Conservation (phyloP, 1,140 invertebrate genomes). For the Lysiphlebus fabarum region DNA sequence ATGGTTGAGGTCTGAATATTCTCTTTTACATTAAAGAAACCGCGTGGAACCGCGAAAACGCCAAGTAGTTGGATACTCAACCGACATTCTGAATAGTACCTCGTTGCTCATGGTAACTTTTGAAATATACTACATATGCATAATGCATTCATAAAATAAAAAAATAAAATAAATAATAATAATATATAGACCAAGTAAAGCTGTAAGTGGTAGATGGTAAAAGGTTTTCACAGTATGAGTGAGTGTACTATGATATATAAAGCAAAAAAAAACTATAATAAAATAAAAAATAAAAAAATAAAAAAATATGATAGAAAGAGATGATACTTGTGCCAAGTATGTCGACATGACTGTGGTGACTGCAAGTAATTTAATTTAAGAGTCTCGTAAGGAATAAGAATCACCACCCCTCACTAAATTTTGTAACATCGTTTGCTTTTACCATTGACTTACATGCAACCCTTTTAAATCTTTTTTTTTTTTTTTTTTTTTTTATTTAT, state of each 20-base stretch:
- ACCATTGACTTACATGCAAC: conserved; percentile 11
- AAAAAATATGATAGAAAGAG: conserved; percentile 1
- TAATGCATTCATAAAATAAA: conserved; percentile 41
- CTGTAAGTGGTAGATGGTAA: too few species aligned
- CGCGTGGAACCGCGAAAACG: conserved; percentile 10
- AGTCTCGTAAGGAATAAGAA: conserved; percentile 44
- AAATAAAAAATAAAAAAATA: conserved; percentile 4
- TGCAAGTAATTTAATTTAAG: conserved; percentile 54
- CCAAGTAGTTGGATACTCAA: conserved; percentile 7
- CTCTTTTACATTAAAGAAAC: background rate
- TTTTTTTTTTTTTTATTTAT: too few species aligned
- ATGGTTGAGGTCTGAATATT: background rate
- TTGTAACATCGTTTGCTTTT: conserved; percentile 12
- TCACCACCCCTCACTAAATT: too few species aligned
- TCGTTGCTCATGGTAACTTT: conserved; percentile 31
- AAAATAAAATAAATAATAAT: conserved; percentile 4
- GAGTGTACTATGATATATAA: too few species aligned
- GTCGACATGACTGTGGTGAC: conserved; percentile 47
- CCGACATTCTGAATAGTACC: conserved; percentile 24
- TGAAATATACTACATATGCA: conserved; percentile 51
- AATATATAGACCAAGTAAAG: background rate
- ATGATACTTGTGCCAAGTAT: conserved; percentile 47
- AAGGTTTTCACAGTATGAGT: too few species aligned
- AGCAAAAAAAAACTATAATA: background rate
- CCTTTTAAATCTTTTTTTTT: too few species aligned